These are phyloP conservation scores for Panonychus citri DNA, from an alignment of 1,140 invertebrate species.

Conservation along the genomic window DNA sequence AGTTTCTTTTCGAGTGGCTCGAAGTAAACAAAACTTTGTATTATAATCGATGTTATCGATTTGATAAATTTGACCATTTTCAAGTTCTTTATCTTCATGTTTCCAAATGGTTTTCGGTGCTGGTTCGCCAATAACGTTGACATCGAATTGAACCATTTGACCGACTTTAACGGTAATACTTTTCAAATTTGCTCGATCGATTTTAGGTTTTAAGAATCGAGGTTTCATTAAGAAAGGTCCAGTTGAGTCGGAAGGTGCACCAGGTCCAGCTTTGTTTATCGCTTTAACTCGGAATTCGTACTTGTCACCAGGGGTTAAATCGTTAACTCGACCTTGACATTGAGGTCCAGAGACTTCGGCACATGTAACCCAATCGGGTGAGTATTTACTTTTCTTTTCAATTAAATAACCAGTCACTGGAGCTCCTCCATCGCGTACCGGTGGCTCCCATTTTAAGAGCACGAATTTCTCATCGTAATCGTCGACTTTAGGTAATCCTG, in stretches of 20 bases:
- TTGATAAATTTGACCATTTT: constrained; percentile 32
- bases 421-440: constrained; percentile 76
- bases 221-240: constrained; percentile 80
- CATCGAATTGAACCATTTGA: constrained; percentile 61
- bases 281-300: constrained; percentile 81
- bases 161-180: constrained; percentile 41
- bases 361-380: constrained; percentile 64
- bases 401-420: constrained; percentile 87
- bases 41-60: constrained; percentile 17
- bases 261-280: constrained; percentile 77
- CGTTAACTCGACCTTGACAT: constrained; percentile 58
- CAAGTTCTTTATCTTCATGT: constrained; percentile 30
- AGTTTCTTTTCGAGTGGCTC: constrained; percentile 62
- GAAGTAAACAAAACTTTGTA: constrained; percentile 51
- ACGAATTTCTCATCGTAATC: constrained; percentile 52
- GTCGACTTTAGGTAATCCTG: constrained; percentile 60
- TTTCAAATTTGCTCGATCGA: constrained; percentile 47
- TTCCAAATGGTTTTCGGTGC: constrained; percentile 71
- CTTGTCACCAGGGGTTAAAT: constrained; percentile 47
- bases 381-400: constrained; percentile 84
- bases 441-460: constrained; percentile 76
- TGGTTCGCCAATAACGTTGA: constrained; percentile 85
- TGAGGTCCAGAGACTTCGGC: constrained; percentile 35
- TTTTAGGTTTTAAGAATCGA: constrained; percentile 85
- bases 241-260: constrained; percentile 40